Percentiles rank a stretch among this genome's conserved stretches.
phyloP scores from a whole-genome alignment of 2,888 invertebrate species.

The Scaptomyza flava region DNA sequence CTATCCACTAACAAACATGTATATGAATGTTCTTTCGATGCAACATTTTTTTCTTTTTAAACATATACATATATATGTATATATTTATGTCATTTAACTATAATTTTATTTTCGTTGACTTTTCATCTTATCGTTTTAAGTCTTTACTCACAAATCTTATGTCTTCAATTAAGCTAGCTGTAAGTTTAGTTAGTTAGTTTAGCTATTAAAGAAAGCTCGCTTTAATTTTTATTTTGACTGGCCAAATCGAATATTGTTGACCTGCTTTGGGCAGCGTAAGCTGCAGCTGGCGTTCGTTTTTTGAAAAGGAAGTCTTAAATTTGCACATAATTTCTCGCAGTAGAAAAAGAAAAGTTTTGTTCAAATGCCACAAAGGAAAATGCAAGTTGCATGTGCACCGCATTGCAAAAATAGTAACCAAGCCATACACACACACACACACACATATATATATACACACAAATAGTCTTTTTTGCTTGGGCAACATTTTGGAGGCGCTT shows the following conservation, averaged over 20 bases:
- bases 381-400: slow-evolving; percentile 55
- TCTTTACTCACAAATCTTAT: slow-evolving; percentile 1
- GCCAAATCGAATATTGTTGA: slow-evolving; percentile 25
- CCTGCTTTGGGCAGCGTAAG: slow-evolving; percentile 30
- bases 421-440: slow-evolving; percentile 21
- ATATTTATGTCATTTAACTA: background rate
- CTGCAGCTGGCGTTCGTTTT: slow-evolving; percentile 13
- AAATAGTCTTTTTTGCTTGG: slow-evolving; percentile 37
- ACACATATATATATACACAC: slow-evolving; percentile 10
- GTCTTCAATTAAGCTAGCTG: slow-evolving; percentile 21
- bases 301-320: slow-evolving; percentile 40
- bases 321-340: slow-evolving; percentile 45
- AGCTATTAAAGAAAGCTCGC: slow-evolving; percentile 7
- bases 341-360: slow-evolving; percentile 44
- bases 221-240: slow-evolving; percentile 17
- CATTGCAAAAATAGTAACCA: slow-evolving; percentile 51
- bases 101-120: background rate
- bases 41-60: slow-evolving; percentile 9
- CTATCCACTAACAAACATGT: slow-evolving; percentile 33
- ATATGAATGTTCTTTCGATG: slow-evolving; percentile 28
- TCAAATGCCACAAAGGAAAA: slow-evolving; percentile 45
- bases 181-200: slow-evolving; percentile 16
- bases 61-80: background rate
- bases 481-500: slow-evolving; percentile 70
- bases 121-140: background rate